Conservation (phyloP, 2,113 vertebrate genomes). For the Mixornis gularis region DNA sequence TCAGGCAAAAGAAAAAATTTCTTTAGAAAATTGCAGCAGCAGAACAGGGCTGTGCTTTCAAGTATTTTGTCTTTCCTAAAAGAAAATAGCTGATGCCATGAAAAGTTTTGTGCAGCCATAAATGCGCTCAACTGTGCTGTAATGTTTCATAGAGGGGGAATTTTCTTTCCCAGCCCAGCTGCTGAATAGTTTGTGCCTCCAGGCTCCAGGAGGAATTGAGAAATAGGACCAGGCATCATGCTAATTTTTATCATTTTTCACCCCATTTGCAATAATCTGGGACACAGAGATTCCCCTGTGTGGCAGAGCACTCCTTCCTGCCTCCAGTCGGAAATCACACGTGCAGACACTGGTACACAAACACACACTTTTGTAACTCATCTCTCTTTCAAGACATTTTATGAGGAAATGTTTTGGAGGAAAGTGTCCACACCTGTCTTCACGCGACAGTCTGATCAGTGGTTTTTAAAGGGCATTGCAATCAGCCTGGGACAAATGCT, state of each 20-base stretch:
- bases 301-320: neutral
- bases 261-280: constrained; percentile 18
- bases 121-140: constrained; percentile 24
- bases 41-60: constrained; percentile 27
- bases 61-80: constrained; percentile 39
- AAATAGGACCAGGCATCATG: constrained; percentile 19
- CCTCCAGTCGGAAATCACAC: neutral
- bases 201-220: constrained; percentile 24
- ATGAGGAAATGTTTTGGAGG: neutral
- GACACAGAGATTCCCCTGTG: neutral
- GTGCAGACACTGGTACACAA: neutral
- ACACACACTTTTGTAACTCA: neutral
- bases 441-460: neutral
- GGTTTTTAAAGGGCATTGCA: neutral
- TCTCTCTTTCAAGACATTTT: neutral
- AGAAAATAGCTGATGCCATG: constrained; percentile 56
- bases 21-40: constrained; percentile 35
- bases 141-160: constrained; percentile 35
- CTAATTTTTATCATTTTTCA: constrained; percentile 36
- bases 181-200: constrained; percentile 38
- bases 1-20: constrained; percentile 22
- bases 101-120: constrained; percentile 36
- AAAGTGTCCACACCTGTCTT: neutral
- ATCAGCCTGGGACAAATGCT: neutral
- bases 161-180: constrained; percentile 48